phyloP scores from a whole-genome alignment of 2,113 vertebrate species.

The Podiceps cristatus region DNA sequence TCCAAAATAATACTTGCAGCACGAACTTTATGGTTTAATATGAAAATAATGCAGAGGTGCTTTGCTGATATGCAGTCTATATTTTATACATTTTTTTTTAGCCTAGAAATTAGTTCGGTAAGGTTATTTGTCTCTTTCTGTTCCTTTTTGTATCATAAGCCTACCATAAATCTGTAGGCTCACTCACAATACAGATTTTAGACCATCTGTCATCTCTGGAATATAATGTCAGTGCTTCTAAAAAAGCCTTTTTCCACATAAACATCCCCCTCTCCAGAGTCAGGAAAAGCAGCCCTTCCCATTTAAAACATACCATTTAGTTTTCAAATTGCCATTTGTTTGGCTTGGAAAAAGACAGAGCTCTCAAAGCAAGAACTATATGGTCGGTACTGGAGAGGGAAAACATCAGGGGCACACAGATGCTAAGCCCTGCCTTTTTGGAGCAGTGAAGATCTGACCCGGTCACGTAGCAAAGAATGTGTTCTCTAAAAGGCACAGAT shows the following conservation, averaged over 20 bases:
- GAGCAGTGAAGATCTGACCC: neutral
- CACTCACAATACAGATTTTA: constrained; percentile 19
- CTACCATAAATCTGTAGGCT: constrained; percentile 28
- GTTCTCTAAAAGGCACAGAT: neutral
- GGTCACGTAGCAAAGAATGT: neutral
- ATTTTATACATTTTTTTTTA: neutral
- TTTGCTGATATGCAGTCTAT: neutral
- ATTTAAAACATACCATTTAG: neutral
- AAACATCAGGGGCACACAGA: neutral
- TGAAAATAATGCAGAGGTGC: neutral
- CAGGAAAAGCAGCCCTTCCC: constrained; percentile 12
- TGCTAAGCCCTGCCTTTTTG: neutral
- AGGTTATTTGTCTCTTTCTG: neutral
- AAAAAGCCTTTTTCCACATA: constrained; percentile 30
- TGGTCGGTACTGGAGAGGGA: accelerated
- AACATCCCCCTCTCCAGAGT: neutral
- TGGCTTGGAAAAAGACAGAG: neutral
- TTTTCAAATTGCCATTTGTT: neutral
- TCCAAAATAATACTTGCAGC: neutral
- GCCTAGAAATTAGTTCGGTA: neutral
- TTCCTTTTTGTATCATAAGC: neutral
- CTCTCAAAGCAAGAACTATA: neutral
- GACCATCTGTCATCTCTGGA: constrained; percentile 47
- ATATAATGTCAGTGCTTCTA: constrained; percentile 30
- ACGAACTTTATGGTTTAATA: neutral